These are phyloP conservation scores for Hylyphantes graminicola DNA, from an alignment of 1,140 invertebrate genomes.

Conservation along the genomic window DNA sequence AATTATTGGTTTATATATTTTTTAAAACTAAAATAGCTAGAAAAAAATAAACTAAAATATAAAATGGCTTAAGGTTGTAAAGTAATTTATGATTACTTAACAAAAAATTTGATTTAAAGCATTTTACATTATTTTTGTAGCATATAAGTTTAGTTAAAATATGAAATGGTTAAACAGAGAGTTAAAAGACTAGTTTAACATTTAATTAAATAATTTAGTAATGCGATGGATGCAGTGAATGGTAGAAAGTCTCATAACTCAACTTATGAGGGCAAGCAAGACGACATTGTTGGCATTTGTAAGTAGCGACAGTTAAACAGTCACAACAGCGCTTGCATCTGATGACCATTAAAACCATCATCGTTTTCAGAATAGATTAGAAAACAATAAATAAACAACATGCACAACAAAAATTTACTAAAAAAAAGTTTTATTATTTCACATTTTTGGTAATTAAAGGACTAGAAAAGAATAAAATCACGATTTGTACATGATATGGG, in stretches of 20 bases:
- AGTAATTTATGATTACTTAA: not conserved
- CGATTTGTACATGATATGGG: slow-evolving; percentile 48
- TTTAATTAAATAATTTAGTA: too few species aligned
- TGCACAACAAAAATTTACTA: slow-evolving; percentile 53
- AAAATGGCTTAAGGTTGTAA: not conserved
- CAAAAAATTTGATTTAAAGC: too few species aligned
- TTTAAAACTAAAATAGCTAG: not conserved
- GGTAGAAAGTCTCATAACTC: slow-evolving; percentile 11
- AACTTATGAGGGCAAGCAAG: slow-evolving; percentile 1
- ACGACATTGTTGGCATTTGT: slow-evolving; percentile 9
- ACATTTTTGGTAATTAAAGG: slow-evolving; percentile 56
- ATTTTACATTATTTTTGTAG: too few species aligned
- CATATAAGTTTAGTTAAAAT: too few species aligned
- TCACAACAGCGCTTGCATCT: slow-evolving; percentile 36
- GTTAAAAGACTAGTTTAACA: too few species aligned
- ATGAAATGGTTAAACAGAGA: too few species aligned
- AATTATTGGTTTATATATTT: not conserved
- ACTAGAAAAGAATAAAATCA: slow-evolving; percentile 56
- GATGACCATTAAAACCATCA: slow-evolving; percentile 58
- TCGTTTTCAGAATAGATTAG: not conserved
- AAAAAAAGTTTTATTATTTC: slow-evolving; percentile 59
- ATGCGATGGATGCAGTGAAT: too few species aligned
- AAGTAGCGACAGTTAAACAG: slow-evolving; percentile 41
- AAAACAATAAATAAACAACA: slow-evolving; percentile 46
- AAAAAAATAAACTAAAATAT: not conserved